Percentiles rank a stretch among this genome's conserved stretches.
phyloP scores from a whole-genome alignment of 2,797 vertebrate species.

The Vultur gryphus region DNA sequence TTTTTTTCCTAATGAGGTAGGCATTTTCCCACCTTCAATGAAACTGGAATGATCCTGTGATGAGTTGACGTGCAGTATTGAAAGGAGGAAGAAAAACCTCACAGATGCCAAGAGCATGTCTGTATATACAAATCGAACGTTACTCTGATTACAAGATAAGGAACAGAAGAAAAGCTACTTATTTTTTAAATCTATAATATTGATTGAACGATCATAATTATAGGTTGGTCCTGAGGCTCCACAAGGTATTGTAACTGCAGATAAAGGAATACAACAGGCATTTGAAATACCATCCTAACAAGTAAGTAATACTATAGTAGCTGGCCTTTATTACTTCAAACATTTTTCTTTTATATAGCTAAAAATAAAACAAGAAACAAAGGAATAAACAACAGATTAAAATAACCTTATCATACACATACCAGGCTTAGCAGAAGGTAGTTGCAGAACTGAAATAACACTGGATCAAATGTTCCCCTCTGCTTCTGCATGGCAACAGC shows the following conservation, averaged over 20 bases:
- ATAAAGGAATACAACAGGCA: not conserved
- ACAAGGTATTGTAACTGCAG: not conserved
- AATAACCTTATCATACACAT: not conserved
- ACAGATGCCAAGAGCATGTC: not conserved
- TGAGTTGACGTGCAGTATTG: not conserved
- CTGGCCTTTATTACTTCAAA: constrained; percentile 5
- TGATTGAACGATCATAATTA: constrained; percentile 3
- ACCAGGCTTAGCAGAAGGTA: not conserved
- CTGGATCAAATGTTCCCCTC: not conserved
- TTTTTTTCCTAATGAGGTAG: not conserved
- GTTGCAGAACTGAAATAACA: not conserved
- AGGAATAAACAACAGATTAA: not conserved
- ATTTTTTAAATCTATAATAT: constrained; percentile 7
- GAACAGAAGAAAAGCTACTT: not conserved
- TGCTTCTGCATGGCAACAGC: not conserved
- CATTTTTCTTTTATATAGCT: not conserved
- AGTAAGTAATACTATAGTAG: not conserved
- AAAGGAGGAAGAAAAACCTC: not conserved
- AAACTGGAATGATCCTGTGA: not conserved
- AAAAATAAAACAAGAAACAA: constrained; percentile 31
- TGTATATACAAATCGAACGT: not conserved
- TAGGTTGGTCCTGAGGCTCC: not conserved
- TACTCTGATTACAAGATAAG: not conserved
- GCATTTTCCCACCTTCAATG: not conserved
- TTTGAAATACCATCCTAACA: constrained; percentile 10